These are phyloP conservation scores for Pseudoips prasinana DNA, from an alignment of 2,888 invertebrate species.

Conservation along the genomic window DNA sequence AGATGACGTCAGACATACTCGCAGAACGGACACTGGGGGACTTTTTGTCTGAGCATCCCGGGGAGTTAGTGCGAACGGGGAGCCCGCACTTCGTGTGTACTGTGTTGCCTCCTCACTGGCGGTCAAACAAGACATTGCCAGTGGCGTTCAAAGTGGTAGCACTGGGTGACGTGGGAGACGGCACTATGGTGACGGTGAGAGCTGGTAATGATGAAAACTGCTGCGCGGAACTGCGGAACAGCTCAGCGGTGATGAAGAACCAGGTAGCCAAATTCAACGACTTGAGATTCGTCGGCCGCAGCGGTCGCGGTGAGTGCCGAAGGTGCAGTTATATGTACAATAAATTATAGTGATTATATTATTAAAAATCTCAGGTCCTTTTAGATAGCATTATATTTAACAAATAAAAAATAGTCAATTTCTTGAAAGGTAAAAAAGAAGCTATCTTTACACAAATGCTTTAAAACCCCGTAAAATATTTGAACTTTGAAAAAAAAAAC, in stretches of 20 bases:
- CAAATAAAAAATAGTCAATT: too few relatives aligned
- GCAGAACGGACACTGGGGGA: slow-evolving; percentile 94
- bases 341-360: slow-evolving; percentile 35
- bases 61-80: slow-evolving; percentile 94
- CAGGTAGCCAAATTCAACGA: slow-evolving; percentile 99
- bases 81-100: slow-evolving; percentile 98
- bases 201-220: slow-evolving; percentile 99
- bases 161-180: slow-evolving; percentile 96
- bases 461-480: not conserved
- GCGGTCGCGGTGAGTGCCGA: slow-evolving; percentile 96
- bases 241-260: slow-evolving; percentile 98
- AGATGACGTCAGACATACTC: slow-evolving; percentile 94
- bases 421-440: too few relatives aligned
- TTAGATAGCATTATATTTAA: too few relatives aligned
- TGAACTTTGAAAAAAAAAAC: not conserved
- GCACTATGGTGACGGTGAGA: slow-evolving; percentile 96
- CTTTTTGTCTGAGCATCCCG: slow-evolving; percentile 94
- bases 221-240: slow-evolving; percentile 97
- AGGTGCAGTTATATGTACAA: slow-evolving; percentile 74
- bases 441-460: too few relatives aligned
- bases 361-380: too few relatives aligned
- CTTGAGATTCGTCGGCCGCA: slow-evolving; percentile 98
- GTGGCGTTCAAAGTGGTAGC: slow-evolving; percentile 98
- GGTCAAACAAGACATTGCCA: slow-evolving; percentile 98
- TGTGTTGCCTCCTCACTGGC: slow-evolving; percentile 97